A percentile compares a stretch with the other conserved stretches of the same genome.
phyloP scores from a whole-genome alignment of 2,888 invertebrate genomes.

The Dasypolia templi region DNA sequence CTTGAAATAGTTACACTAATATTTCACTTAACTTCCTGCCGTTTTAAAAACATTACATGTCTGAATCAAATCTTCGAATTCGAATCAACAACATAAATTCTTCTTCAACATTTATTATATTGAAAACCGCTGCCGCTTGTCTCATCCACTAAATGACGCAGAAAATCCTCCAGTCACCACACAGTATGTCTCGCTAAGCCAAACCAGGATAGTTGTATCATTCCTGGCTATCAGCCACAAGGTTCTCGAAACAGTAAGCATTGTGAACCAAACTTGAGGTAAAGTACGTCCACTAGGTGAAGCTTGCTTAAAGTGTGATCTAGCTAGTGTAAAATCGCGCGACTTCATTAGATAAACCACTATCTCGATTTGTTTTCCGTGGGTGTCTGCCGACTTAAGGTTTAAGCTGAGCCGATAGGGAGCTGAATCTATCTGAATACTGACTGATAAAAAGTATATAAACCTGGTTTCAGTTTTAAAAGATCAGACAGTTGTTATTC shows the following conservation, averaged over 20 bases:
- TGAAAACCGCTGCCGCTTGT: constrained; percentile 50
- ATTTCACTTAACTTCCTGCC: constrained; percentile 30
- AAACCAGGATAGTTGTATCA: constrained; percentile 61
- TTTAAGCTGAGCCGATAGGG: constrained; percentile 59
- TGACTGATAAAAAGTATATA: constrained; percentile 53
- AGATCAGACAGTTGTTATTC: constrained; percentile 27
- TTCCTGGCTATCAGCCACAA: constrained; percentile 69
- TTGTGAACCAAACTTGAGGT: constrained; percentile 44
- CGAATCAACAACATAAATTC: background rate
- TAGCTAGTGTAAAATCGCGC: constrained; percentile 8
- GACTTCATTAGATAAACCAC: constrained; percentile 20
- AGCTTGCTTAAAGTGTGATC: constrained; percentile 5
- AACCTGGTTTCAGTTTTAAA: constrained; percentile 33
- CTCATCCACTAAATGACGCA: constrained; percentile 6
- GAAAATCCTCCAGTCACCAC: constrained; percentile 49
- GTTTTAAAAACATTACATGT: constrained; percentile 1
- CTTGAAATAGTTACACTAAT: constrained; percentile 11
- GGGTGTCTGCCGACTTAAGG: constrained; percentile 54
- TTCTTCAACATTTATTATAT: background rate
- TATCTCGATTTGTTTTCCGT: constrained; percentile 55
- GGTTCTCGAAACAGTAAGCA: constrained; percentile 50
- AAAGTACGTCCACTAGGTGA: background rate
- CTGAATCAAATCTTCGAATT: too few relatives aligned
- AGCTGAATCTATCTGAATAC: constrained; percentile 50
- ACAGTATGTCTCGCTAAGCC: constrained; percentile 42